Evolutionary conservation across 2,113 vertebrate genomes (phyloP).

Genomic region (Lutjanus erythropterus): DNA sequence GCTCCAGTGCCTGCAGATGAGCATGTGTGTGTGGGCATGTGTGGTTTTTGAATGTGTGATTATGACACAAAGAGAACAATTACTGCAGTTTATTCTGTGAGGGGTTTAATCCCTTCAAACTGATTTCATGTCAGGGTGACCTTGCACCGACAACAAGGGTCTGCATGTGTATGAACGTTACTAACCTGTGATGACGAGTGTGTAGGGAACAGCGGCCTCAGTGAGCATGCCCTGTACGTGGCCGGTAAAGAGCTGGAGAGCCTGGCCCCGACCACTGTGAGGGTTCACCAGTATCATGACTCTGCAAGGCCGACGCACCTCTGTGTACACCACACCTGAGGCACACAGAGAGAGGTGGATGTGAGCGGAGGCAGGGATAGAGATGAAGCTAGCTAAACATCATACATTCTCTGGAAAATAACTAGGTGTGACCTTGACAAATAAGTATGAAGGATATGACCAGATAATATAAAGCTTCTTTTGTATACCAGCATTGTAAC

Average conservation of each 20-base stretch:
- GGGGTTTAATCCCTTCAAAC: slow-evolving; percentile 46
- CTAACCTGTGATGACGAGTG: slow-evolving; percentile 89
- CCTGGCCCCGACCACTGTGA: slow-evolving; percentile 87
- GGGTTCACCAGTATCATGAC: slow-evolving; percentile 92
- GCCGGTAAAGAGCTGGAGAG: slow-evolving; percentile 84
- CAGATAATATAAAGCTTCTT: too few relatives aligned
- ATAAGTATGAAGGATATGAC: too few relatives aligned
- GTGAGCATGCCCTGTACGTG: slow-evolving; percentile 88
- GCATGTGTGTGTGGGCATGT: slow-evolving; percentile 1
- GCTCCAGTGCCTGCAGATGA: slow-evolving; percentile 10
- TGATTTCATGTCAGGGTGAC: slow-evolving; percentile 24
- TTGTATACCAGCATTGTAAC: too few relatives aligned
- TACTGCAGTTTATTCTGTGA: not conserved
- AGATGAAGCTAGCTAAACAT: too few relatives aligned
- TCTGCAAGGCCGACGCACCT: slow-evolving; percentile 80
- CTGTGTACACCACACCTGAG: slow-evolving; percentile 49
- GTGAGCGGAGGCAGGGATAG: slow-evolving; percentile 6
- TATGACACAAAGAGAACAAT: slow-evolving; percentile 27
- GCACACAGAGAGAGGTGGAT: slow-evolving; percentile 23
- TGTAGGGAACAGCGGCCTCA: slow-evolving; percentile 86
- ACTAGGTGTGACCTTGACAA: too few relatives aligned
- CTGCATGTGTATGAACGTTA: not conserved
- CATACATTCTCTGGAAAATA: too few relatives aligned
- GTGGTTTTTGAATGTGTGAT: slow-evolving; percentile 31
- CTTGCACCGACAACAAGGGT: not conserved